Conservation (phyloP, 1,140 invertebrate species). For the Caenorhabditis inopinata region DNA sequence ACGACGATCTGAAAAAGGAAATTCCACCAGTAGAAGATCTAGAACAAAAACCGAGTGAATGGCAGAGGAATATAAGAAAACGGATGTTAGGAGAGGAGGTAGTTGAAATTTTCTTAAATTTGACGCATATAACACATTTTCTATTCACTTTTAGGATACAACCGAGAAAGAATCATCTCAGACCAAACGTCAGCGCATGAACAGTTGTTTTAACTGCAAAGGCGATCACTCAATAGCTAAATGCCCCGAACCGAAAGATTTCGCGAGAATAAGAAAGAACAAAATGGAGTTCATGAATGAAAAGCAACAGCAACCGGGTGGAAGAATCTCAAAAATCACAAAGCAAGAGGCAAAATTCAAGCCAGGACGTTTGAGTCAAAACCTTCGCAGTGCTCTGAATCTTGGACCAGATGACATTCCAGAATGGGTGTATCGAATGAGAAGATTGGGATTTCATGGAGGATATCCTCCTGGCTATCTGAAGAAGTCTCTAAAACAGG, state of each 20-base stretch:
- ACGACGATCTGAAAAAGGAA: background rate
- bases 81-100: background rate
- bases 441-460: constrained; percentile 45
- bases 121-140: no score
- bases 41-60: background rate
- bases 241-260: constrained; percentile 46
- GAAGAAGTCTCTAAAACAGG: constrained; percentile 40
- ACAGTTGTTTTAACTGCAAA: constrained; percentile 46
- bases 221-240: constrained; percentile 36
- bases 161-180: background rate
- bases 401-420: constrained; percentile 47
- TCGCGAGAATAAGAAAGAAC: constrained; percentile 17
- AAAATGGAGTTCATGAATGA: constrained; percentile 24
- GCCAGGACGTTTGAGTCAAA: background rate
- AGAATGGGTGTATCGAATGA: constrained; percentile 49
- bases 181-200: background rate
- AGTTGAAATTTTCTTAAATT: no score
- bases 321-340: background rate
- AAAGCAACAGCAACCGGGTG: background rate
- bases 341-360: constrained; percentile 10
- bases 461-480: constrained; percentile 52
- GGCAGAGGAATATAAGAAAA: background rate
- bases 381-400: constrained; percentile 34
- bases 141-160: no score
- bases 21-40: background rate